A percentile compares a stretch with the other conserved stretches of the same genome.
Conservation (phyloP, 2,797 vertebrate genomes). For the Tarsius wallacei region DNA sequence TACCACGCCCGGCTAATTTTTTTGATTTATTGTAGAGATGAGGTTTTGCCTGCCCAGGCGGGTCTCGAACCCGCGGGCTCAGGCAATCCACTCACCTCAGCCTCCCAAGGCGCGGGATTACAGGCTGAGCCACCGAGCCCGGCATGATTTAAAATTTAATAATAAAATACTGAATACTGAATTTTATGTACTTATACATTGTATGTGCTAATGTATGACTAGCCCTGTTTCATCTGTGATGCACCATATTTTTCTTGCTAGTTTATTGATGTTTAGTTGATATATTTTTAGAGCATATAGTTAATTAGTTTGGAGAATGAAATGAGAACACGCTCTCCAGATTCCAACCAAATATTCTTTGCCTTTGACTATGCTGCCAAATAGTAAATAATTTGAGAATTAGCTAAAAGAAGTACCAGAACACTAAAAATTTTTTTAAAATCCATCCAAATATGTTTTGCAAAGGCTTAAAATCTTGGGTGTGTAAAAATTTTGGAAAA, state of each 20-base stretch:
- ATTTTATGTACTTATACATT: neutral
- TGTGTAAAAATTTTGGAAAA: conserved; percentile 71
- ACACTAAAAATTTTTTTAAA: conserved; percentile 17
- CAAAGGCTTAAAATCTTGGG: conserved; percentile 70
- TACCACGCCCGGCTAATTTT: too few relatives aligned
- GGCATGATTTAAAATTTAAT: neutral
- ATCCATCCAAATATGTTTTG: conserved; percentile 67
- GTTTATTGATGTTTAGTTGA: conserved; percentile 21
- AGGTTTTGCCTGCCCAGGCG: too few relatives aligned
- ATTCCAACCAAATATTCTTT: conserved; percentile 39
- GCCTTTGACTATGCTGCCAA: conserved; percentile 2
- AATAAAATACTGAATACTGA: neutral
- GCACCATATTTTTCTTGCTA: neutral
- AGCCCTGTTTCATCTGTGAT: neutral
- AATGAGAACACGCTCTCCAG: neutral
- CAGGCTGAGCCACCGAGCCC: too few relatives aligned
- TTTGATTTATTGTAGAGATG: too few relatives aligned
- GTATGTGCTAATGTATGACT: neutral
- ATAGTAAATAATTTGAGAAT: conserved; percentile 59
- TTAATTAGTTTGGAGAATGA: conserved; percentile 7
- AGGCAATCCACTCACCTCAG: too few relatives aligned
- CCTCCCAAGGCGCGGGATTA: too few relatives aligned
- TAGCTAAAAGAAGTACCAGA: conserved; percentile 48
- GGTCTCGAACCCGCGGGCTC: too few relatives aligned
- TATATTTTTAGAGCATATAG: conserved; percentile 43